Conservation (phyloP, 2,797 vertebrate species). For the Smutsia gigantea region DNA sequence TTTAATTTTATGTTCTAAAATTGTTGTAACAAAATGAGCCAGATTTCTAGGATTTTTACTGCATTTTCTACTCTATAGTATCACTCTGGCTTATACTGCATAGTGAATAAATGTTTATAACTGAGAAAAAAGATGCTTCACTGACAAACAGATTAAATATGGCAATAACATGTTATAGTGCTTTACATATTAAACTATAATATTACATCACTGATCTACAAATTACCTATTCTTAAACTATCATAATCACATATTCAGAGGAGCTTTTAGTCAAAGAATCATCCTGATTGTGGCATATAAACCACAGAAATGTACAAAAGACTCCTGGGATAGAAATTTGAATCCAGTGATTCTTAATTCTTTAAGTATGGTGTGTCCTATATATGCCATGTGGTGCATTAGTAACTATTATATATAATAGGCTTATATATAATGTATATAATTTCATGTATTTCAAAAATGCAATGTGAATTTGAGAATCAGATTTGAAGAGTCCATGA, state of each 20-base stretch:
- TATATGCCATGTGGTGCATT: not conserved
- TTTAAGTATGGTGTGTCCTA: not conserved
- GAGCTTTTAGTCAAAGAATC: not conserved
- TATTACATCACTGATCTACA: not conserved
- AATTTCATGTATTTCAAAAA: not conserved
- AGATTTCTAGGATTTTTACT: not conserved
- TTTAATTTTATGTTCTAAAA: constrained; percentile 24
- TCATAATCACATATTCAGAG: not conserved
- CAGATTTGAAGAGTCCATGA: not conserved
- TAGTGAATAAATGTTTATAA: not conserved
- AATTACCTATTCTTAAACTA: not conserved
- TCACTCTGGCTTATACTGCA: not conserved
- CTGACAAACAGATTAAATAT: not conserved
- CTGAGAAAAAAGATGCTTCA: not conserved
- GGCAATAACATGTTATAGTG: not conserved
- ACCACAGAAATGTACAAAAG: not conserved
- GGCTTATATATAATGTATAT: not conserved
- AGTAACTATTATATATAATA: not conserved
- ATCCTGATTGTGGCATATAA: not conserved
- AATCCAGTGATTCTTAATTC: not conserved
- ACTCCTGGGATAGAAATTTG: not conserved
- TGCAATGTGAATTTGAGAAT: not conserved
- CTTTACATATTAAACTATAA: not conserved
- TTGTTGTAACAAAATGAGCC: not conserved
- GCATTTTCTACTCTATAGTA: not conserved